phyloP scores from a whole-genome alignment of 1,140 invertebrate genomes.

The Drosophila nigromelanica region DNA sequence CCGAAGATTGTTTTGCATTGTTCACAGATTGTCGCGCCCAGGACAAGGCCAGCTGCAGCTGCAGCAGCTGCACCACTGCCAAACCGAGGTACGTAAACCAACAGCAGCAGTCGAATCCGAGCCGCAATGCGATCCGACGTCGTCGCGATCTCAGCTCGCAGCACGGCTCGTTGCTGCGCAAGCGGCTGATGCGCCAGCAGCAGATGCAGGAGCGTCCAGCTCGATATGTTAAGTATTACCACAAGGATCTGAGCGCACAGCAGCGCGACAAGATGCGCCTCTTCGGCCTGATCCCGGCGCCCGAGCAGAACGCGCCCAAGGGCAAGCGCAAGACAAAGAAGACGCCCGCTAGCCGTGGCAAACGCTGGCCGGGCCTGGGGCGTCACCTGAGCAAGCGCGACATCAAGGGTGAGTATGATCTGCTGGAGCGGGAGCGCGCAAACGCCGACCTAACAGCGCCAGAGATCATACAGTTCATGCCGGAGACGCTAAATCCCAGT shows the following conservation, averaged over 20 bases:
- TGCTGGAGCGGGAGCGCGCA: slow-evolving; percentile 67
- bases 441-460: slow-evolving; percentile 70
- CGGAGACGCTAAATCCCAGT: slow-evolving; percentile 69
- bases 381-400: slow-evolving; percentile 65
- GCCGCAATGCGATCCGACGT: slow-evolving; percentile 63
- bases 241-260: slow-evolving; percentile 62
- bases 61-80: slow-evolving; percentile 59
- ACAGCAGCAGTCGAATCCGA: slow-evolving; percentile 14
- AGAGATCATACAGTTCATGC: slow-evolving; percentile 81
- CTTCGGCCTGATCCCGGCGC: slow-evolving; percentile 36
- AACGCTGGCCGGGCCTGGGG: slow-evolving; percentile 38
- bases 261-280: slow-evolving; percentile 45
- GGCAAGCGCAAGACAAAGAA: slow-evolving; percentile 73
- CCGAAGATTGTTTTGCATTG: background rate
- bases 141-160: slow-evolving; percentile 61
- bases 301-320: background rate
- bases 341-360: background rate
- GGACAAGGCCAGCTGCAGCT: slow-evolving; percentile 51
- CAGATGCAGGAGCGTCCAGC: slow-evolving; percentile 64
- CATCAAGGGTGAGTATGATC: slow-evolving; percentile 78
- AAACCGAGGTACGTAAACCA: slow-evolving; percentile 72
- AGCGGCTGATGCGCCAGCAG: slow-evolving; percentile 64
- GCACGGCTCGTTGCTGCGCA: slow-evolving; percentile 48
- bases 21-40: slow-evolving; percentile 59
- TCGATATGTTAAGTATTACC: slow-evolving; percentile 68